Conservation (phyloP, 1,140 invertebrate species). For the Drosophila sechellia region DNA sequence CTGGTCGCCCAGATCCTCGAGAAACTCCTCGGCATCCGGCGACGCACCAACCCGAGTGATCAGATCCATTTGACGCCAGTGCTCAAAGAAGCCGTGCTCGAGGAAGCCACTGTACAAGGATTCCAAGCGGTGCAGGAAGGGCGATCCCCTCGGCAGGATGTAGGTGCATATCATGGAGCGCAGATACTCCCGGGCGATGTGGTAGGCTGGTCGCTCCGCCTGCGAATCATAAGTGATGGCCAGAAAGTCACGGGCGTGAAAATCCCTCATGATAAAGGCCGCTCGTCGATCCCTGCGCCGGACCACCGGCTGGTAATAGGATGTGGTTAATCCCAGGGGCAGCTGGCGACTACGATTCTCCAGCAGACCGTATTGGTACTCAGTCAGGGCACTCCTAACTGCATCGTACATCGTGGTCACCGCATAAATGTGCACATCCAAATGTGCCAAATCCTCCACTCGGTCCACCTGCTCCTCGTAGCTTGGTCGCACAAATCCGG, state of each 20-base stretch:
- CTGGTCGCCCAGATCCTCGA: slow-evolving; percentile 60
- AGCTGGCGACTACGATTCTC: slow-evolving; percentile 11
- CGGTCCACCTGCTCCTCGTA: slow-evolving; percentile 65
- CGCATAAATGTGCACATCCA: slow-evolving; percentile 56
- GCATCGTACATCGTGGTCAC: slow-evolving; percentile 61
- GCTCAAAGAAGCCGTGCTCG: slow-evolving; percentile 67
- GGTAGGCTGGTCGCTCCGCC: slow-evolving; percentile 59
- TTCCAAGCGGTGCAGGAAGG: slow-evolving; percentile 74
- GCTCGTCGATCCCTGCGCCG: slow-evolving; percentile 23
- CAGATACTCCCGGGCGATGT: slow-evolving; percentile 75
- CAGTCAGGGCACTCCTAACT: slow-evolving; percentile 38
- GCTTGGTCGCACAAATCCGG: slow-evolving; percentile 67
- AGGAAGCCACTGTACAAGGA: slow-evolving; percentile 48
- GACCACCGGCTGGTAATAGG: slow-evolving; percentile 41
- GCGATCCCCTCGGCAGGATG: slow-evolving; percentile 65
- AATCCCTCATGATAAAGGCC: slow-evolving; percentile 66
- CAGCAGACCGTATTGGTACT: slow-evolving; percentile 44
- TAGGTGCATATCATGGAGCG: slow-evolving; percentile 71
- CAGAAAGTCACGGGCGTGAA: slow-evolving; percentile 65
- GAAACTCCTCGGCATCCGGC: slow-evolving; percentile 59
- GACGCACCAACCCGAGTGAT: slow-evolving; percentile 25
- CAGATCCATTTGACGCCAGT: slow-evolving; percentile 63
- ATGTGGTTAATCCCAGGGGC: slow-evolving; percentile 18
- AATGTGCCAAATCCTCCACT: slow-evolving; percentile 34
- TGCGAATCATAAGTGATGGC: slow-evolving; percentile 59